A percentile compares a stretch with the other conserved stretches of the same genome.
These are phyloP conservation scores for Dipodomys ordii DNA, from an alignment of 2,113 vertebrate genomes.

Conservation along the genomic window DNA sequence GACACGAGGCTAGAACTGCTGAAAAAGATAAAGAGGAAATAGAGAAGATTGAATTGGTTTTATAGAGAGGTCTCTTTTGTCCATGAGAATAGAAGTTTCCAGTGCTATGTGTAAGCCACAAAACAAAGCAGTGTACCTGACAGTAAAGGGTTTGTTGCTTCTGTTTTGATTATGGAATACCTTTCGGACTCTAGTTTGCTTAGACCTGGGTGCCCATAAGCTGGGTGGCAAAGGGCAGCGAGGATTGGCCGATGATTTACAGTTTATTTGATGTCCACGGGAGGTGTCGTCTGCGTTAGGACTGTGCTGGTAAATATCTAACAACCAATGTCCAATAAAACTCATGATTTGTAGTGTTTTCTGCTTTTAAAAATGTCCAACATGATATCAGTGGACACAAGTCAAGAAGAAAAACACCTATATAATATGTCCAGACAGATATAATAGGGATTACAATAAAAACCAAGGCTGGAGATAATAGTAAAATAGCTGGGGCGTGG, in stretches of 20 bases:
- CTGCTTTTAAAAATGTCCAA: neutral
- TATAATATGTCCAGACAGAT: neutral
- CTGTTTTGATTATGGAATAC: neutral
- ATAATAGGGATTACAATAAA: no score
- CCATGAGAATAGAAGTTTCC: constrained; percentile 6
- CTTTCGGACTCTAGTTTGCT: constrained; percentile 8
- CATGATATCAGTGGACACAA: neutral
- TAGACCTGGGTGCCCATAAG: neutral
- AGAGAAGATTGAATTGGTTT: constrained; percentile 1
- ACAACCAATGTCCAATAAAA: constrained; percentile 42
- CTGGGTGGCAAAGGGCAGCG: neutral
- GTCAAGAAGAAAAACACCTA: neutral
- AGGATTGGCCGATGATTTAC: constrained; percentile 4
- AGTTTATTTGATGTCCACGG: neutral
- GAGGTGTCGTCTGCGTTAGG: neutral
- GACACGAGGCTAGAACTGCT: neutral
- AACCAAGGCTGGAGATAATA: neutral
- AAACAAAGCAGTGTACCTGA: neutral
- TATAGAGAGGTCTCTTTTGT: neutral
- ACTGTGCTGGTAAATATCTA: neutral
- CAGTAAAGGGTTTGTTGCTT: neutral
- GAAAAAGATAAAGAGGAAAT: neutral
- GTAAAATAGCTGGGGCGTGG: neutral
- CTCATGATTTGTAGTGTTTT: neutral
- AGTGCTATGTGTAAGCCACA: neutral